Evolutionary conservation across 2,113 vertebrate genomes (phyloP).

Genomic region (Pluvianellus socialis): DNA sequence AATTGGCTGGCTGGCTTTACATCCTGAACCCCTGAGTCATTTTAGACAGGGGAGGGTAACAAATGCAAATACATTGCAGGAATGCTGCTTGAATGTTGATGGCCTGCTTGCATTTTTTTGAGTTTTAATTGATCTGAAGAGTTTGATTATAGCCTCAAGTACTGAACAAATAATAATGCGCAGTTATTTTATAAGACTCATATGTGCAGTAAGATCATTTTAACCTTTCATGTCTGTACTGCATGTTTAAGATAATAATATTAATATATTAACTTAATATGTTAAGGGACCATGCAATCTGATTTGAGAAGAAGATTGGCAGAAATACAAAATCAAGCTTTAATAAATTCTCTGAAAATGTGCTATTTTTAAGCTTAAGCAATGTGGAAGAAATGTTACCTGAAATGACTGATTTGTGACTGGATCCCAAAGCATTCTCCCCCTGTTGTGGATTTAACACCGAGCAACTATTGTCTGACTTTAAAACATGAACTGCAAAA

Average conservation of each 20-base stretch:
- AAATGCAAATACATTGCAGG: neutral
- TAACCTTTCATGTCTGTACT: neutral
- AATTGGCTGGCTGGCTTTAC: neutral
- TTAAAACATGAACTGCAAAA: neutral
- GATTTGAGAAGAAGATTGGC: neutral
- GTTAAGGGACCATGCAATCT: neutral
- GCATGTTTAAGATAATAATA: neutral
- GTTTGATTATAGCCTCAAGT: neutral
- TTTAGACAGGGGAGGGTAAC: neutral
- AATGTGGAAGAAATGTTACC: neutral
- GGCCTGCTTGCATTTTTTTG: neutral
- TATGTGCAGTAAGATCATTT: neutral
- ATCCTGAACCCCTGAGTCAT: neutral
- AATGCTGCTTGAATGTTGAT: neutral
- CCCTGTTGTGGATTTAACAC: neutral
- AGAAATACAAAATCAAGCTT: neutral
- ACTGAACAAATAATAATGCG: neutral
- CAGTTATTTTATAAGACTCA: neutral
- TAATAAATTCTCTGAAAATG: neutral
- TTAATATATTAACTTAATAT: neutral
- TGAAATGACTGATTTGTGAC: neutral
- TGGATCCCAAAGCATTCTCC: neutral
- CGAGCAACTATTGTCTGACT: neutral
- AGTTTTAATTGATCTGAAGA: constrained; percentile 6
- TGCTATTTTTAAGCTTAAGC: neutral